Percentiles rank a stretch among this genome's conserved stretches.
Evolutionary conservation across 2,113 vertebrate species (phyloP).

Genomic region (Lota lota): DNA sequence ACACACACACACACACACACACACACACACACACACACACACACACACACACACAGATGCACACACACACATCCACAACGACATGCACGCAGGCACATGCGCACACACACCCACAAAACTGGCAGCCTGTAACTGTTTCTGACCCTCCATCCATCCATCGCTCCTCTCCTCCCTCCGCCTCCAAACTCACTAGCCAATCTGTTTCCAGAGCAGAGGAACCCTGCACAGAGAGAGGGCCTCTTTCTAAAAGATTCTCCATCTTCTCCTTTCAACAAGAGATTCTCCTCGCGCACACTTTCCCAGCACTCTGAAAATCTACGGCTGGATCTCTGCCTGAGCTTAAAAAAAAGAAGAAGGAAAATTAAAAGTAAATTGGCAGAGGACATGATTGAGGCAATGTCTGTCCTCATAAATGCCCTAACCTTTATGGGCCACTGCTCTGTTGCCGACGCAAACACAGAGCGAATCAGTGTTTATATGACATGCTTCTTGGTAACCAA

Average conservation of each 20-base stretch:
- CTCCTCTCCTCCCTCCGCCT: slow-evolving; percentile 21
- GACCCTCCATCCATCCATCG: slow-evolving; percentile 1
- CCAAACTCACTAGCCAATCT: slow-evolving; percentile 9
- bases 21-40: slow-evolving; percentile 43
- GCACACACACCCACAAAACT: slow-evolving; percentile 28
- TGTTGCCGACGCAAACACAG: too few relatives aligned
- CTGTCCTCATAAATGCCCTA: too few relatives aligned
- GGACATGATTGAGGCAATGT: too few relatives aligned
- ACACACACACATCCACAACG: too few relatives aligned
- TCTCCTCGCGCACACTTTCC: slow-evolving; percentile 70
- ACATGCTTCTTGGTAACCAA: too few relatives aligned
- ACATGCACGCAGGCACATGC: too few relatives aligned
- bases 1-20: slow-evolving; percentile 45
- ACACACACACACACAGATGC: slow-evolving; percentile 16
- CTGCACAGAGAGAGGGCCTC: slow-evolving; percentile 58
- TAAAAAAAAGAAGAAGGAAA: slow-evolving; percentile 1
- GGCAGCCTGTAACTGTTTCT: too few relatives aligned
- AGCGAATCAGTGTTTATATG: too few relatives aligned
- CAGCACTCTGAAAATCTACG: slow-evolving; percentile 51
- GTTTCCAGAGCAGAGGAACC: slow-evolving; percentile 47
- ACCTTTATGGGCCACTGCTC: too few relatives aligned
- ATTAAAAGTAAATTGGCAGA: too few relatives aligned
- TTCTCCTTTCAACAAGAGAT: slow-evolving; percentile 58
- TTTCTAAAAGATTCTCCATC: slow-evolving; percentile 68
- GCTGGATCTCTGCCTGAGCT: slow-evolving; percentile 50